These are phyloP conservation scores for Mastigias papua DNA, from an alignment of 30 jellyfish, hydroid and myxozoan species.

Conservation along the genomic window DNA sequence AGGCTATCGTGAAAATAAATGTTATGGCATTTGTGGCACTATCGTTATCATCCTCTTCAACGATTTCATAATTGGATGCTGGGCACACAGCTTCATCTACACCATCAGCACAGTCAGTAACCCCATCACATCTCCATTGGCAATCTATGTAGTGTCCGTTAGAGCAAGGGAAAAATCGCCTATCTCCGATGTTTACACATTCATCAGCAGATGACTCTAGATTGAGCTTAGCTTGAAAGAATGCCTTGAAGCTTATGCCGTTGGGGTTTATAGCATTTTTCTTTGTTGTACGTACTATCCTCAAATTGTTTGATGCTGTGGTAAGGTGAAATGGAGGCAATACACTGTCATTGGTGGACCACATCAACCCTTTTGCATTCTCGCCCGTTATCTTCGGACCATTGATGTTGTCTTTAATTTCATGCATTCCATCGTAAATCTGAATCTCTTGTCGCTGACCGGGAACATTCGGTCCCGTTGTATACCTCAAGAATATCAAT, in stretches of 20 bases:
- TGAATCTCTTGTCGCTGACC: conserved; percentile 38
- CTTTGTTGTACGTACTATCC: conserved; percentile 34
- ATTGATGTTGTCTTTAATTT: neutral
- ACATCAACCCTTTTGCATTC: neutral
- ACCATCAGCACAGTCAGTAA: conserved; percentile 83
- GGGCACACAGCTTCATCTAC: conserved; percentile 74
- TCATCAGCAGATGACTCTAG: conserved; percentile 21
- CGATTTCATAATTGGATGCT: neutral
- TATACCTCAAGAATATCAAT: conserved; percentile 50
- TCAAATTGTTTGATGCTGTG: conserved; percentile 26
- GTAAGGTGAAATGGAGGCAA: conserved; percentile 55
- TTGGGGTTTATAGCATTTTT: neutral
- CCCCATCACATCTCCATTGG: conserved; percentile 80
- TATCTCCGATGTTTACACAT: conserved; percentile 63
- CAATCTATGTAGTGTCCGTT: conserved; percentile 88
- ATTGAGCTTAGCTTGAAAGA: conserved; percentile 68
- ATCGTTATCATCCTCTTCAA: conserved; percentile 6
- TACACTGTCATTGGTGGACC: conserved; percentile 33
- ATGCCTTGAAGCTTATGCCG: conserved; percentile 54
- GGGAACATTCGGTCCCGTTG: conserved; percentile 18
- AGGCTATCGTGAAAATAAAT: conserved; percentile 3
- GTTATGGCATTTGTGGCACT: neutral
- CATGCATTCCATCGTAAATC: conserved; percentile 44
- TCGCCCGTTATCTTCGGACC: neutral
- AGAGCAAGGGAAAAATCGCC: conserved; percentile 74